Base-by-base conservation (phyloP, 2,113 vertebrate species). In the Tenebrosternarchus preto region DNA sequence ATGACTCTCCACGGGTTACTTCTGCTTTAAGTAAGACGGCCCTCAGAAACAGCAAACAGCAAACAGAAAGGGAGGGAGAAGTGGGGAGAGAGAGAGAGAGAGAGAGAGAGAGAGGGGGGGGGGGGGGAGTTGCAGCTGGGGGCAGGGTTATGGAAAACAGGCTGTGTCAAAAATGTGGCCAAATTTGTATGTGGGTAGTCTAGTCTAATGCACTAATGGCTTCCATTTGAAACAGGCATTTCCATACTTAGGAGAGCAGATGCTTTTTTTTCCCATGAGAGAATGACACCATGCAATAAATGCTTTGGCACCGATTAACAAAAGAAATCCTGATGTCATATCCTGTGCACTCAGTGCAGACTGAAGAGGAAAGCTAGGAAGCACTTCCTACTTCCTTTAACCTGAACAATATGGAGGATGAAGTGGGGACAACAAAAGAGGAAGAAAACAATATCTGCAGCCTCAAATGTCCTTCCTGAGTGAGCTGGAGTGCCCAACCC, bases 151-250 rank as follows among this genome's bases (percentile, higher is more conserved):
- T 74, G 76, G n/a, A 80, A 82, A 82, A 59, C 19, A 69, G 31
- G 9, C 25, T 11, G 33, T 84, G 55, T 33, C 53, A 31, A 78
- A 74, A 31, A 76, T 27, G 68, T 77, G 74, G 69, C n/a, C 61
- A 60, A 55, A 80, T 76, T 73, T 67, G 80, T 71, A 73, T 80
- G 68, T 73, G 83, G 60, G 39, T 66, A 74, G 56, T 59, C 57
- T 20, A 46, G 60, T 3, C 20, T 61, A 24, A 73, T 29, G 24
- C 11, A 24, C 46, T 33, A 2, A 33, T 56, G 63, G 46, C 71
- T 60, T n/a, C 3, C 22, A 74, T 78, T 60, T 22, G 56, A 33
- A 57, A 33, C 46, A 25, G 5, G 7, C 20, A 81, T 81, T 77
- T 74, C 36, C 69, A 84, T 69, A 69, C 69, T 70, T 50, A 50